Evolutionary conservation across 1,140 invertebrate genomes (phyloP), one percentile per base, ranked within the genome.

Genomic region (Callitettix versicolor): DNA sequence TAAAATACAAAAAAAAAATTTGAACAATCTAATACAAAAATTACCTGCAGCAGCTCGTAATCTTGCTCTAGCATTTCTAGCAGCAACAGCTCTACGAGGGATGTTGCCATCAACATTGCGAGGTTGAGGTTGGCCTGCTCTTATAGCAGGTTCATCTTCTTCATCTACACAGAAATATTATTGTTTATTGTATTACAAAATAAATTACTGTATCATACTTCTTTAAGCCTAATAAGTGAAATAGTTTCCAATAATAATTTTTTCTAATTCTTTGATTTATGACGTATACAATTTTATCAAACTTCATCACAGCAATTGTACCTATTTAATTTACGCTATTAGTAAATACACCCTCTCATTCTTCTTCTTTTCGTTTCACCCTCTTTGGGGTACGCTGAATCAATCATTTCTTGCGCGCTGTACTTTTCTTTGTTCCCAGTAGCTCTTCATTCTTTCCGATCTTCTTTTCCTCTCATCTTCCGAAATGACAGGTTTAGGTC

Each of bases 1-100:
- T n/a, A n/a, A n/a, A n/a, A n/a, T n/a, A n/a, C n/a, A n/a, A n/a
- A 24, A 4, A 20, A 43, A 52, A 12, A 17, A 52, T 9, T 17
- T 18, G 15, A 9, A 33, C 36, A 6, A 34, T 15, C 12, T 12
- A 3, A 17, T 17, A 5, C 11, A 7, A 51, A 11, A 26, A 38
- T 14, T 43, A 44, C 50, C 50, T 14, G 49, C 54, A 48, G 56
- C 56, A 44, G 56, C 57, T 26, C 57, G 55, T 7, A 58, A 22
- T 1, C 59, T 15, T 26, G 56, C 59, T 42, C 59, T 56, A 5
- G 59, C 54, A 53, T 55, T 60, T 30, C 58, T 43, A 6, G 42
- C 51, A 30, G 30, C 55, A 48, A 53, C 56, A 12, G 47, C 56
- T 48, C 53, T 55, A 26, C 57, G 50, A 1, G 55, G 47, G n/a